Evolutionary conservation across 2,797 vertebrate species (phyloP).

Genomic region (Anguilla megastoma): DNA sequence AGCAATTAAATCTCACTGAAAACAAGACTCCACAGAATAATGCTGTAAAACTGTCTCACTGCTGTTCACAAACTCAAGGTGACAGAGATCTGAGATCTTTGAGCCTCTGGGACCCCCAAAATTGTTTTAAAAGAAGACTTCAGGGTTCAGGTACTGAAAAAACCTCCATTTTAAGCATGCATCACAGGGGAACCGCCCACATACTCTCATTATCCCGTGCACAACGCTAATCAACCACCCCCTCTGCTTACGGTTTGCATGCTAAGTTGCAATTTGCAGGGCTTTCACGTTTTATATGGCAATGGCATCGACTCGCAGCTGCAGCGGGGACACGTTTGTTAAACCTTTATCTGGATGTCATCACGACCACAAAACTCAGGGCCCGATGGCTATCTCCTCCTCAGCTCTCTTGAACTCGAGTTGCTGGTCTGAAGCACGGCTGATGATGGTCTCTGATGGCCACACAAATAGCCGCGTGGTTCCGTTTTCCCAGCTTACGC

Average conservation of each 20-base stretch:
- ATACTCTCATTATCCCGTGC: slow-evolving; percentile 71
- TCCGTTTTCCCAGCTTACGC: slow-evolving; percentile 57
- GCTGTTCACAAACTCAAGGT: slow-evolving; percentile 39
- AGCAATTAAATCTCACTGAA: slow-evolving; percentile 27
- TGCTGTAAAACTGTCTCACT: slow-evolving; percentile 29
- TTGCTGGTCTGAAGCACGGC: slow-evolving; percentile 69
- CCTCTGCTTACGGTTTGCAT: slow-evolving; percentile 82
- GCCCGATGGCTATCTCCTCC: slow-evolving; percentile 71
- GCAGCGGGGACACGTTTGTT: slow-evolving; percentile 58
- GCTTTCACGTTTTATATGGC: slow-evolving; percentile 69
- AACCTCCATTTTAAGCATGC: slow-evolving; percentile 51
- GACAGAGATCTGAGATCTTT: slow-evolving; percentile 32
- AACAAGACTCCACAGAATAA: slow-evolving; percentile 34
- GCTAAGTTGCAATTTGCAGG: slow-evolving; percentile 80
- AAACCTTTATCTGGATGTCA: slow-evolving; percentile 69
- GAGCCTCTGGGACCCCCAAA: background rate
- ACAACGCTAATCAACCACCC: slow-evolving; percentile 76
- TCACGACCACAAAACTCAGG: slow-evolving; percentile 75
- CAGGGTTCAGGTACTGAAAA: slow-evolving; percentile 57
- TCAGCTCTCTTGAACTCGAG: slow-evolving; percentile 64
- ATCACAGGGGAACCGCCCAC: slow-evolving; percentile 66
- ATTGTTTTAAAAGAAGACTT: slow-evolving; percentile 56
- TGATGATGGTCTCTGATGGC: slow-evolving; percentile 74
- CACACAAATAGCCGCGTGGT: slow-evolving; percentile 64
- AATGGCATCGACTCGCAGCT: slow-evolving; percentile 65